A percentile compares a stretch with the other conserved stretches of the same genome.
These are phyloP conservation scores for Grammomys surdaster DNA, from an alignment of 2,113 vertebrate species.

Conservation along the genomic window DNA sequence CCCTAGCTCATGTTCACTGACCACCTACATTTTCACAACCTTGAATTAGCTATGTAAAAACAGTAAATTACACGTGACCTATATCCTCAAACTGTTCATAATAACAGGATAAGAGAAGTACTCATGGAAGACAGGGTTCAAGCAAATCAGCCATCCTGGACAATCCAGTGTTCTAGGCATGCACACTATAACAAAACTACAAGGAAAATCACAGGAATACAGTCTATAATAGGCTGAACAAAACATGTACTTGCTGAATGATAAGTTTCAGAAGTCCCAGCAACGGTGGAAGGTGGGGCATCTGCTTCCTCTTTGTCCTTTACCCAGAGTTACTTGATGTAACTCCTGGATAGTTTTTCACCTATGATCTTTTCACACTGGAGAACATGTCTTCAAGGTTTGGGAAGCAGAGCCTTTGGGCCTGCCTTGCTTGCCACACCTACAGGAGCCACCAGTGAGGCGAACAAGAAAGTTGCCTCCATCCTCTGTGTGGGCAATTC, in stretches of 20 bases:
- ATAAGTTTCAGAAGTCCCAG: neutral
- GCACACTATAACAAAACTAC: too few relatives aligned
- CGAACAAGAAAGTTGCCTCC: too few relatives aligned
- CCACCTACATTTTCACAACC: neutral
- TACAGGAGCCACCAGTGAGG: neutral
- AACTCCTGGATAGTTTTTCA: neutral
- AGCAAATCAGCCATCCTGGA: neutral
- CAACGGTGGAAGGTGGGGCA: too few relatives aligned
- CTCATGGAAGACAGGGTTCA: neutral
- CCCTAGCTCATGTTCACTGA: neutral
- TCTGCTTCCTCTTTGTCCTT: neutral
- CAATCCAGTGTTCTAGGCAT: neutral
- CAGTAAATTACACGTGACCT: neutral
- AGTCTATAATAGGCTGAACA: neutral
- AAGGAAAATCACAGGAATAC: neutral
- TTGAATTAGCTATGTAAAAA: neutral
- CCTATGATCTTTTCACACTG: neutral
- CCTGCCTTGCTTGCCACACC: neutral
- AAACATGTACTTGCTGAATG: neutral
- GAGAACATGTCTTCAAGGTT: neutral
- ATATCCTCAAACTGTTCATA: neutral
- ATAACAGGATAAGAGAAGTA: neutral
- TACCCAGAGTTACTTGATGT: neutral
- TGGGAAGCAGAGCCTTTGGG: neutral
- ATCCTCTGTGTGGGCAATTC: neutral